Conservation (phyloP, 2,888 invertebrate species). For the Drosophila mimica region DNA sequence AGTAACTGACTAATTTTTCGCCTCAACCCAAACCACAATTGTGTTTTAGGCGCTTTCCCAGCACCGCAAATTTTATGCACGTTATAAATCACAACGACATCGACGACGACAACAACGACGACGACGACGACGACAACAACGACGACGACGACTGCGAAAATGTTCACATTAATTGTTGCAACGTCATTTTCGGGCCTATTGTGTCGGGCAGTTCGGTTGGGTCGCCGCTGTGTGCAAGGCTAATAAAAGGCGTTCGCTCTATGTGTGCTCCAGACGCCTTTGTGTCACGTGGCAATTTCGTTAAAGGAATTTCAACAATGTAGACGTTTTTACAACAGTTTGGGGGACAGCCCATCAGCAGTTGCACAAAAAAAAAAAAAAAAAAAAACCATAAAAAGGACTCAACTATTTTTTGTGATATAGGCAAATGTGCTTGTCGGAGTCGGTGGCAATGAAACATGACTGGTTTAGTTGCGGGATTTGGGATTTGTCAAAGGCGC, state of each 20-base stretch:
- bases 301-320: slow-evolving; percentile 83
- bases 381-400: slow-evolving; percentile 26
- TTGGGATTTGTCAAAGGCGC: slow-evolving; percentile 77
- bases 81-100: slow-evolving; percentile 74
- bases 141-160: slow-evolving; percentile 69
- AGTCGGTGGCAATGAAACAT: slow-evolving; percentile 64
- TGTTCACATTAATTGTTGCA: slow-evolving; percentile 81
- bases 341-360: slow-evolving; percentile 20
- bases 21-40: slow-evolving; percentile 31
- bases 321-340: slow-evolving; percentile 81
- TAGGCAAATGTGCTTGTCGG: slow-evolving; percentile 52
- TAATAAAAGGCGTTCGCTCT: slow-evolving; percentile 72
- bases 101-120: slow-evolving; percentile 59
- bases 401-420: slow-evolving; percentile 64
- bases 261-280: slow-evolving; percentile 81
- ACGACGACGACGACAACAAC: slow-evolving; percentile 59
- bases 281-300: slow-evolving; percentile 73
- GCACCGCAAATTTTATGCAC: slow-evolving; percentile 77
- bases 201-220: slow-evolving; percentile 47
- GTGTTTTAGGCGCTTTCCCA: slow-evolving; percentile 64
- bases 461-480: slow-evolving; percentile 73
- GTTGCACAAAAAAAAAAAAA: slow-evolving; percentile 26
- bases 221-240: slow-evolving; percentile 44
- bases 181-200: slow-evolving; percentile 81
- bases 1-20: slow-evolving; percentile 66